Evolutionary conservation across 2,888 invertebrate genomes (phyloP), one percentile per base, ranked within the genome.

Genomic region (Leuctra nigra): DNA sequence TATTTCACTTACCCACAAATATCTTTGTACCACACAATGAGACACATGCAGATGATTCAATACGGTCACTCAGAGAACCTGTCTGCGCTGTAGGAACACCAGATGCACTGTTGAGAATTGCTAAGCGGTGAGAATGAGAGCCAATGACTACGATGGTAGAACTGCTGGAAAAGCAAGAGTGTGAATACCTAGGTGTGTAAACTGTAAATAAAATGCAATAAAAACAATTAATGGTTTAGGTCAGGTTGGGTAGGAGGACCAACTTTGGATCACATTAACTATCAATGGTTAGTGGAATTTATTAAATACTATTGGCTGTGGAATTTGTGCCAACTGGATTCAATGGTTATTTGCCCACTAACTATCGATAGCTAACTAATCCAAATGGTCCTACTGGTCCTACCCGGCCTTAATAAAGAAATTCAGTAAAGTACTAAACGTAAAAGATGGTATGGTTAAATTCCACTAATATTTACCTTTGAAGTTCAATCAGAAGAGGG

Each of bases 121-220:
- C 72, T 58, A 92, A 75, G 61, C 77, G 73, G 46, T 87, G 84
- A 0, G 91, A 87, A 72, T 92, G 93, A 50, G 85, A 83, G 4
- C 86, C 87, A 58, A 84, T 78, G 35, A 78, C 76, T 3, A 79
- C 73, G 55, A 72, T 72, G 4, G 64, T 66, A 29, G 68, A 64
- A 13, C 64, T 66, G 53, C 68, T 67, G 52, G 56, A 64, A 61
- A 6, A 14, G n/a, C n/a, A n/a, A n/a, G n/a, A n/a, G n/a, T n/a
- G n/a, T n/a, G n/a, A n/a, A n/a, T n/a, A n/a, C n/a, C n/a, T n/a
- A n/a, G n/a, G n/a, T n/a, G n/a, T n/a, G n/a, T n/a, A n/a, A n/a
- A n/a, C n/a, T n/a, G n/a, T n/a, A n/a, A n/a, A n/a, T n/a, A n/a
- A n/a, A n/a, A n/a, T n/a, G n/a, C n/a, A n/a, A n/a, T n/a, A n/a